Evolutionary conservation across 2,888 invertebrate species (phyloP), one percentile per base, ranked within the genome.

Genomic region (Meteorus colon): DNA sequence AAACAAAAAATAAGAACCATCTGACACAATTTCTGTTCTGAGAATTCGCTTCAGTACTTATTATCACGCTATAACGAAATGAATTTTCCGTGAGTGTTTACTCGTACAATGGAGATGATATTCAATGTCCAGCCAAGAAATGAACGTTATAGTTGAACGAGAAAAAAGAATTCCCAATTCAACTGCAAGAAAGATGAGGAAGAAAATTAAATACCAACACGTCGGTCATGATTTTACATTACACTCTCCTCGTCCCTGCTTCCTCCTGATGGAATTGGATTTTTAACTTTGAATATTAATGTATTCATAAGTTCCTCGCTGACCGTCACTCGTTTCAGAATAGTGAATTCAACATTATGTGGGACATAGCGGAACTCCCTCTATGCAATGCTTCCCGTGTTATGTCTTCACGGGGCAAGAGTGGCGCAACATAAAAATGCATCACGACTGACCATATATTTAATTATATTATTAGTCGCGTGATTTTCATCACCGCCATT

Each of bases 301-400:
- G 6, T 34, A 41, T 48, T 67, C 41, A 31, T 63, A 74, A 69
- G 34, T 62, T 51, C 27, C 63, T 73, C 70, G 73, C 75, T 73
- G 60, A 69, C 27, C 71, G 48, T 78, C 79, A 78, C 79, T 78
- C 73, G 77, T 81, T 83, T 81, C 81, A 83, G 82, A 86, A 84
- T 84, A 80, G 80, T 82, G 73, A 81, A 68, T 80, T 74, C 80
- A 55, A 71, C 79, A 76, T 77, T 83, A 87, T 87, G 86, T 87
- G 82, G 87, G 86, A 87, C 87, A 87, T 87, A 87, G 87, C 87
- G 87, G 87, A 86, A 87, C 85, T 86, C 83, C 83, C 84, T 82
- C 73, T 75, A 80, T 77, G 65, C 63, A 60, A 45, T 60, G 74
- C 70, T 29, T 74, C 67, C 41, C 67, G 68, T 72, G 67, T 73